Evolutionary conservation across 30 jellyfish, hydroid and myxozoan genomes (phyloP).

Genomic region (Morbakka virulenta): DNA sequence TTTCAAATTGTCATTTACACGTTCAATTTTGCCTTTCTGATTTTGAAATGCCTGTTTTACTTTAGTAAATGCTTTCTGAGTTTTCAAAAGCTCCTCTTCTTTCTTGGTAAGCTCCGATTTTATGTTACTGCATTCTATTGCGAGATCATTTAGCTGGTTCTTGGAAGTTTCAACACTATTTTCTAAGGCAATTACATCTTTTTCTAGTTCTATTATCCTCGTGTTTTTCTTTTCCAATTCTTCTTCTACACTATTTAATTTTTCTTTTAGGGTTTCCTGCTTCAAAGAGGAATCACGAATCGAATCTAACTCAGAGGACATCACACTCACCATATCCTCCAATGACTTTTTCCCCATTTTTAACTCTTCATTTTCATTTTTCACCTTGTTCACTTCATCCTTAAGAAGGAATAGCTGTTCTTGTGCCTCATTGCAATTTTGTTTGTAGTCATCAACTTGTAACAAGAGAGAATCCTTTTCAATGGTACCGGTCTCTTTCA

Average conservation of each 20-base stretch:
- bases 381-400: background rate
- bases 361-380: background rate
- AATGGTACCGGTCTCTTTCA: no score
- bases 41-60: background rate
- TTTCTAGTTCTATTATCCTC: background rate
- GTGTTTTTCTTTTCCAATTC: conserved; percentile 7
- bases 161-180: background rate
- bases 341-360: background rate
- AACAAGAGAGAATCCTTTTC: background rate
- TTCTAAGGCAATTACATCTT: background rate
- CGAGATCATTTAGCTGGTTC: background rate
- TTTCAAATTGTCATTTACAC: background rate
- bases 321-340: background rate
- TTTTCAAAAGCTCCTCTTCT: background rate
- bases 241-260: conserved; percentile 1
- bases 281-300: background rate
- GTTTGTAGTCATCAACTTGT: background rate
- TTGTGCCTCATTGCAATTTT: background rate
- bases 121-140: background rate
- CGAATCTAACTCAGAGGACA: background rate
- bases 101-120: background rate
- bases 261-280: background rate
- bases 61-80: background rate
- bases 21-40: background rate
- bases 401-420: background rate